These are phyloP conservation scores for Piliocolobus tephrosceles DNA, from an alignment of 2,113 vertebrate genomes.

Conservation along the genomic window DNA sequence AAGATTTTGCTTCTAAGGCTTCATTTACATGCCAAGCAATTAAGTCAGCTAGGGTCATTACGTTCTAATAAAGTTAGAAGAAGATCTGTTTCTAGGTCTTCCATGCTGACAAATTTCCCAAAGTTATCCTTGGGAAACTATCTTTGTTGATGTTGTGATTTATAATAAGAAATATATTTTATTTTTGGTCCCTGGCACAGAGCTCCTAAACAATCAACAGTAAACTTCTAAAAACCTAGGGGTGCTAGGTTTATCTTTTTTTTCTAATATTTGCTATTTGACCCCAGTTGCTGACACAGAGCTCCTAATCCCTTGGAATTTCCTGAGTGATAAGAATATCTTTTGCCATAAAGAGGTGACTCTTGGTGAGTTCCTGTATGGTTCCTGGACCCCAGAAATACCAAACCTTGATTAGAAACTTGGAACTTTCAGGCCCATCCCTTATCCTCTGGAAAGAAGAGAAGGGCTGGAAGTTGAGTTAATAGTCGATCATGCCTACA, in stretches of 20 bases:
- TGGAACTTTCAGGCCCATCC: background rate
- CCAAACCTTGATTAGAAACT: background rate
- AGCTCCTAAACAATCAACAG: background rate
- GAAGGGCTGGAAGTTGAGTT: background rate
- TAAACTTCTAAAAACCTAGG: background rate
- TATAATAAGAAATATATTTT: background rate
- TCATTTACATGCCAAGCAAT: background rate
- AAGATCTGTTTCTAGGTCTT: slow-evolving; percentile 33
- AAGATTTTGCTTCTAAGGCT: slow-evolving; percentile 30
- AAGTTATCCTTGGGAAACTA: background rate
- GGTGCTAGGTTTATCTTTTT: background rate
- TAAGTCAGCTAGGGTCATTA: slow-evolving; percentile 11
- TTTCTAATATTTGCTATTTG: background rate
- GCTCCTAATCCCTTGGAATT: background rate
- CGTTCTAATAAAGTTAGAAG: background rate
- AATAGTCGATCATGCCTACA: background rate
- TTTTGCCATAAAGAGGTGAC: background rate
- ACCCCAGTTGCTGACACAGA: background rate
- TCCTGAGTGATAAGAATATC: background rate
- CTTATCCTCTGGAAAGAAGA: background rate
- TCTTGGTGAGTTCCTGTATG: background rate
- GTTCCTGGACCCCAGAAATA: background rate
- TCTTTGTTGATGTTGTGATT: background rate
- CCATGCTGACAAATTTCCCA: background rate
- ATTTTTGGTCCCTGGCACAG: background rate